Conservation (phyloP, 2,888 invertebrate species). For the Sarcophaga carnaria region DNA sequence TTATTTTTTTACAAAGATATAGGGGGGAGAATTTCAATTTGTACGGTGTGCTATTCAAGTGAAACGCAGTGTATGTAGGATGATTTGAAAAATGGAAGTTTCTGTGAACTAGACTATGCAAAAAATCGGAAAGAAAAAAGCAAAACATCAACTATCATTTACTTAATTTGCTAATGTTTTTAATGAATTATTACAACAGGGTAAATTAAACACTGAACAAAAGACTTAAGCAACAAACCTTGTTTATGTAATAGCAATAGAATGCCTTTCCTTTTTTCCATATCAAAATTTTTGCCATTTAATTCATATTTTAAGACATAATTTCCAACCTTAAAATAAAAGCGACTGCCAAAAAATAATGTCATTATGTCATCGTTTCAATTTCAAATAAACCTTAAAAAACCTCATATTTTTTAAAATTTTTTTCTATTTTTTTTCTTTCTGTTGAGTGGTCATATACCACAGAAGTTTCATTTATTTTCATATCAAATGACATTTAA, state of each 20-base stretch:
- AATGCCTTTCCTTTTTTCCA: neutral
- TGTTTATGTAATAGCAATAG: neutral
- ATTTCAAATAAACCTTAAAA: neutral
- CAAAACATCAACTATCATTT: no score
- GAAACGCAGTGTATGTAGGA: no score
- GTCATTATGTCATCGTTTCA: conserved; percentile 48
- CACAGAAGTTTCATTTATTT: neutral
- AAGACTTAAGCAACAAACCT: conserved; percentile 17
- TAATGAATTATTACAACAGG: no score
- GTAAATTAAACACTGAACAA: neutral
- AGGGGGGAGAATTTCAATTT: no score
- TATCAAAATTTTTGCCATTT: conserved; percentile 8
- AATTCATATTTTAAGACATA: conserved; percentile 24
- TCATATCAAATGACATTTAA: conserved; percentile 65
- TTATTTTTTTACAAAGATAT: no score
- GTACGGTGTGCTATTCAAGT: no score
- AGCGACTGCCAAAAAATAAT: neutral
- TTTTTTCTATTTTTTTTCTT: no score
- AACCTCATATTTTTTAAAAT: neutral
- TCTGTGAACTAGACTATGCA: no score
- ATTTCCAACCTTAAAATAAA: neutral
- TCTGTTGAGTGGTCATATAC: no score
- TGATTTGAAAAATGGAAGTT: no score
- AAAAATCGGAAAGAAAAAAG: no score
- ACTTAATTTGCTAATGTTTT: no score